phyloP scores from a whole-genome alignment of 2,113 vertebrate species.

The Myrmecophaga tridactyla region DNA sequence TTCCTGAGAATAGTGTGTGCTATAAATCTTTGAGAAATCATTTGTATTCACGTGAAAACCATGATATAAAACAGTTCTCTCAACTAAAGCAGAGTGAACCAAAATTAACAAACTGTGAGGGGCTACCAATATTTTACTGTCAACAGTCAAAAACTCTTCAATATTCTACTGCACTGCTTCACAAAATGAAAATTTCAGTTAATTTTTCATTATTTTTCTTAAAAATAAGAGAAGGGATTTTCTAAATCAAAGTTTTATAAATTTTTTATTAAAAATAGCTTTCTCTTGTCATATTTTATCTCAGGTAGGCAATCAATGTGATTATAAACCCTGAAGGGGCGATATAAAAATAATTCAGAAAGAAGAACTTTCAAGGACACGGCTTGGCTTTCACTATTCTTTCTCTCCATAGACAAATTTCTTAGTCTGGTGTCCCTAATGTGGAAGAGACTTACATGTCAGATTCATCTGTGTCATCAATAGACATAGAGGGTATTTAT shows the following conservation, averaged over 20 bases:
- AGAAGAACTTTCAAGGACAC: conserved; percentile 31
- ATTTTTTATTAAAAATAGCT: conserved; percentile 38
- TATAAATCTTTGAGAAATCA: conserved; percentile 76
- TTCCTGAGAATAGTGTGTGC: conserved; percentile 86
- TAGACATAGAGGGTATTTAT: neutral
- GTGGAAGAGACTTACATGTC: conserved; percentile 45
- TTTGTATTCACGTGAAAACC: conserved; percentile 78
- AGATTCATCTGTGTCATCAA: conserved; percentile 27
- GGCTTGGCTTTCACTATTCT: neutral
- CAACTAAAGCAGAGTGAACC: conserved; percentile 72
- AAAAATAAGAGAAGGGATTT: neutral
- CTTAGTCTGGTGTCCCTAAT: conserved; percentile 65
- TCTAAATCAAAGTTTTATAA: neutral
- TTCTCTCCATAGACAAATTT: conserved; percentile 19
- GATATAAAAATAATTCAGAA: neutral
- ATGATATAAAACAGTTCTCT: conserved; percentile 77
- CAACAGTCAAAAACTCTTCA: neutral
- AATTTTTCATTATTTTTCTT: neutral
- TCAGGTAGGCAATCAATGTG: neutral
- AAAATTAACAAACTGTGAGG: conserved; percentile 52
- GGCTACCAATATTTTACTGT: neutral
- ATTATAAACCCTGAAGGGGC: conserved; percentile 39
- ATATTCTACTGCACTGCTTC: neutral
- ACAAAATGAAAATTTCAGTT: neutral
- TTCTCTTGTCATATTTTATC: neutral